These are phyloP conservation scores for Bhutanitis thaidina DNA, from an alignment of 2,888 invertebrate species.

Conservation along the genomic window DNA sequence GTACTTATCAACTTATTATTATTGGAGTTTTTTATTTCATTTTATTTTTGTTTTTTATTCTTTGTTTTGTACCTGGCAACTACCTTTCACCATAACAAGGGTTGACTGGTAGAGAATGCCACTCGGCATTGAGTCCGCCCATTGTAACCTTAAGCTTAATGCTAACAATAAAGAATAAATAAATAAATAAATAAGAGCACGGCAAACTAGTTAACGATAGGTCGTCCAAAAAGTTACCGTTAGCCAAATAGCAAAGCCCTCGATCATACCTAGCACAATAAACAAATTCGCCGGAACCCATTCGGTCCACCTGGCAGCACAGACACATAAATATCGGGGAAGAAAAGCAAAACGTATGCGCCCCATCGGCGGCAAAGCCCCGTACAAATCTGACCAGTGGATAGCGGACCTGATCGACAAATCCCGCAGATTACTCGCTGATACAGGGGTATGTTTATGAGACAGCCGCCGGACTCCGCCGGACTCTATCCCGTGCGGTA, in stretches of 20 bases:
- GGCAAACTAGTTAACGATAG: not conserved
- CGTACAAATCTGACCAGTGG: conserved; percentile 75
- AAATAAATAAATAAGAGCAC: not conserved
- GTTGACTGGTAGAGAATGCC: no score
- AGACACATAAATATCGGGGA: conserved; percentile 64
- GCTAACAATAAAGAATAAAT: no score
- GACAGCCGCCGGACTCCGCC: conserved; percentile 62
- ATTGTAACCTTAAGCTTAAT: no score
- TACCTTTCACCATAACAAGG: no score
- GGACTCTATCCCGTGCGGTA: conserved; percentile 45
- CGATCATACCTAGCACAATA: conserved; percentile 33
- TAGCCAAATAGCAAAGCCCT: conserved; percentile 21
- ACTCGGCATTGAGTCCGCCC: no score
- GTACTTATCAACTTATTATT: no score
- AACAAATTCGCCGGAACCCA: conserved; percentile 40
- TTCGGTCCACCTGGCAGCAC: conserved; percentile 55
- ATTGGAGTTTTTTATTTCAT: no score
- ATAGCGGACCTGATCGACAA: conserved; percentile 78
- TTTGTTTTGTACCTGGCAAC: no score
- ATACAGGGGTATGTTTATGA: conserved; percentile 77
- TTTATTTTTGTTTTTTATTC: no score
- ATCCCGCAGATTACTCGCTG: conserved; percentile 79
- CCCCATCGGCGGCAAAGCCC: conserved; percentile 70
- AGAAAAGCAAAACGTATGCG: conserved; percentile 75
- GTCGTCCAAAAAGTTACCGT: not conserved